A percentile compares a stretch with the other conserved stretches of the same genome.
Evolutionary conservation across 2,888 invertebrate genomes (phyloP).

Genomic region (Buathra laborator): DNA sequence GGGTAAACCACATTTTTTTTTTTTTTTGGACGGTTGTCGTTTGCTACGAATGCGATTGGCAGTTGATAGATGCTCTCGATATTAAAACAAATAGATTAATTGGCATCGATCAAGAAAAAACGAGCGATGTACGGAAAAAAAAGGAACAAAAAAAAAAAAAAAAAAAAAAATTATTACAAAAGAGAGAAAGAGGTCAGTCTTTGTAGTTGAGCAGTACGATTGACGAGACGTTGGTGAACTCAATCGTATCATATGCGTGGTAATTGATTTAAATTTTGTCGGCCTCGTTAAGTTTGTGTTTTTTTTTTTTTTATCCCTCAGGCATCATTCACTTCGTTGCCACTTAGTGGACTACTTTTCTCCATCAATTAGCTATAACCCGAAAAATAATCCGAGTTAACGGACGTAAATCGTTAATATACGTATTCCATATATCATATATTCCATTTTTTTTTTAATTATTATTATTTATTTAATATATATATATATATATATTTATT

Average conservation of each 20-base stretch:
- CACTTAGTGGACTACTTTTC: slow-evolving; percentile 63
- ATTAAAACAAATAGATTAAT: slow-evolving; percentile 3
- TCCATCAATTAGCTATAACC: slow-evolving; percentile 63
- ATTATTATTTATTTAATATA: slow-evolving; percentile 48
- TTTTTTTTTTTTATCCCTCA: slow-evolving; percentile 50
- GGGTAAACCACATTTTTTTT: slow-evolving; percentile 44
- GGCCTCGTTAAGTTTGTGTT: slow-evolving; percentile 51
- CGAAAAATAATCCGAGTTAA: slow-evolving; percentile 60
- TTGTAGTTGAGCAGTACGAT: slow-evolving; percentile 55
- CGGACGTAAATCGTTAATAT: slow-evolving; percentile 61
- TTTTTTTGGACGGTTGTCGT: slow-evolving; percentile 60
- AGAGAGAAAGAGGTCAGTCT: slow-evolving; percentile 65
- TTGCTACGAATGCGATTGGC: slow-evolving; percentile 44
- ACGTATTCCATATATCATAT: slow-evolving; percentile 30
- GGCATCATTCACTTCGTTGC: slow-evolving; percentile 63
- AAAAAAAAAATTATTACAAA: background rate
- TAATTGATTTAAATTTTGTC: slow-evolving; percentile 67
- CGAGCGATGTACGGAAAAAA: background rate
- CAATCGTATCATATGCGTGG: slow-evolving; percentile 56
- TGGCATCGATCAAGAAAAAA: slow-evolving; percentile 30
- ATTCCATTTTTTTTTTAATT: slow-evolving; percentile 28
- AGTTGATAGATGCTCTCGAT: slow-evolving; percentile 22
- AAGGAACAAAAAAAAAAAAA: slow-evolving; percentile 31
- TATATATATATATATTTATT: slow-evolving; percentile 53
- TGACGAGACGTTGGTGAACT: slow-evolving; percentile 58